Evolutionary conservation across 2,888 invertebrate species (phyloP).

Genomic region (Antheraea yamamai): DNA sequence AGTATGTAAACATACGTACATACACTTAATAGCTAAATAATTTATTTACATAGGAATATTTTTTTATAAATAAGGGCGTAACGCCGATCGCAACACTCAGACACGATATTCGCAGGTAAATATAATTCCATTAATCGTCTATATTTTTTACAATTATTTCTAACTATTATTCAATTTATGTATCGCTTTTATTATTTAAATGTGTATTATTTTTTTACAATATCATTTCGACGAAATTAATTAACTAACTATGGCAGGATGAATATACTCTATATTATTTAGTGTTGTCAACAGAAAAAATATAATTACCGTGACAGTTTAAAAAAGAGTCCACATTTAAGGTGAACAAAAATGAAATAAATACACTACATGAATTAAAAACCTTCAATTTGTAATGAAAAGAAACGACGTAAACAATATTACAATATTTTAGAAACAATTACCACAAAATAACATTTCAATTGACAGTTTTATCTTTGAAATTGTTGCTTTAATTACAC

Average conservation of each 20-base stretch:
- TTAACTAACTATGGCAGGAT: slow-evolving; percentile 15
- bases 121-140: slow-evolving; percentile 35
- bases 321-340: background rate
- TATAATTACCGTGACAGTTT: background rate
- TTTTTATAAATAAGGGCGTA: slow-evolving; percentile 33
- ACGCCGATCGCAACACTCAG: slow-evolving; percentile 18
- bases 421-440: no score
- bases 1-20: slow-evolving; percentile 13
- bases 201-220: slow-evolving; percentile 23
- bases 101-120: slow-evolving; percentile 10
- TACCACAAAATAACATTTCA: background rate
- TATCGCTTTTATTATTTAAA: slow-evolving; percentile 28
- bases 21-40: slow-evolving; percentile 32
- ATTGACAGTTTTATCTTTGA: background rate
- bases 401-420: no score
- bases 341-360: no score
- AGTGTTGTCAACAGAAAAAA: background rate
- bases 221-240: slow-evolving; percentile 9
- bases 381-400: no score
- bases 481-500: background rate
- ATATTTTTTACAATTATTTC: slow-evolving; percentile 69
- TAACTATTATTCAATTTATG: slow-evolving; percentile 69
- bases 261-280: background rate
- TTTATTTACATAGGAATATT: slow-evolving; percentile 77
- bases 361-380: no score